These are phyloP conservation scores for Geotrypetes seraphini DNA, from an alignment of 2,797 vertebrate species.

Conservation along the genomic window DNA sequence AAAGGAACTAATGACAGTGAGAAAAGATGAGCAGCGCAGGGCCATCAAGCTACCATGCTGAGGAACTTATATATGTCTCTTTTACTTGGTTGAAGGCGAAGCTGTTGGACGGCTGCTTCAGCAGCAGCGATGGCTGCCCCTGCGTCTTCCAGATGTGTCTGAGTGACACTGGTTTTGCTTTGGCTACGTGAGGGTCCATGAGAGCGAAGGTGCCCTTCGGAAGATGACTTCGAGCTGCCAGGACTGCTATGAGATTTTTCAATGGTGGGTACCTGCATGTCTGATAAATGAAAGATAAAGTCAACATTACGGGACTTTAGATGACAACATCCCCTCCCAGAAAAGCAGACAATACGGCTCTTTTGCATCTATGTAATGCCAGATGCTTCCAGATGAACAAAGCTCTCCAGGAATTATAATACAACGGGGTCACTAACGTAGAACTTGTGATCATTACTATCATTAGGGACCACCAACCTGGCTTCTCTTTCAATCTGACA, in stretches of 20 bases:
- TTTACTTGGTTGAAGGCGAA: constrained; percentile 99
- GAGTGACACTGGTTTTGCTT: constrained; percentile 97
- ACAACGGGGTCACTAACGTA: too few species aligned
- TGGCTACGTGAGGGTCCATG: constrained; percentile 95
- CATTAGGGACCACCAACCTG: too few species aligned
- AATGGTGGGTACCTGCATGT: constrained; percentile 88
- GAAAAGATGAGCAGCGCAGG: constrained; percentile 72
- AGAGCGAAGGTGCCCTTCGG: constrained; percentile 90
- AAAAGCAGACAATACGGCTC: neutral
- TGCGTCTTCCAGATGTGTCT: constrained; percentile 92
- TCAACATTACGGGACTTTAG: constrained; percentile 13
- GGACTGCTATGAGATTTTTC: constrained; percentile 98
- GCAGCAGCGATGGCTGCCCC: constrained; percentile 94
- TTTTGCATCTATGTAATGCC: neutral
- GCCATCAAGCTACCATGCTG: constrained; percentile 91
- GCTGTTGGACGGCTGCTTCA: constrained; percentile 93
- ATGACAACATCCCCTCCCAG: neutral
- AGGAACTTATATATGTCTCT: constrained; percentile 93
- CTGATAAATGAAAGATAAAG: constrained; percentile 47
- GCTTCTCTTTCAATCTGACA: too few species aligned
- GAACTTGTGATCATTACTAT: too few species aligned
- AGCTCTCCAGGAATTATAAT: too few species aligned
- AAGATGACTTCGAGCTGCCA: constrained; percentile 95
- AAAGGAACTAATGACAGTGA: constrained; percentile 43
- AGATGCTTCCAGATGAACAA: too few species aligned